These are phyloP conservation scores for Micrasema longulum DNA, from an alignment of 1,140 invertebrate genomes.

Conservation along the genomic window DNA sequence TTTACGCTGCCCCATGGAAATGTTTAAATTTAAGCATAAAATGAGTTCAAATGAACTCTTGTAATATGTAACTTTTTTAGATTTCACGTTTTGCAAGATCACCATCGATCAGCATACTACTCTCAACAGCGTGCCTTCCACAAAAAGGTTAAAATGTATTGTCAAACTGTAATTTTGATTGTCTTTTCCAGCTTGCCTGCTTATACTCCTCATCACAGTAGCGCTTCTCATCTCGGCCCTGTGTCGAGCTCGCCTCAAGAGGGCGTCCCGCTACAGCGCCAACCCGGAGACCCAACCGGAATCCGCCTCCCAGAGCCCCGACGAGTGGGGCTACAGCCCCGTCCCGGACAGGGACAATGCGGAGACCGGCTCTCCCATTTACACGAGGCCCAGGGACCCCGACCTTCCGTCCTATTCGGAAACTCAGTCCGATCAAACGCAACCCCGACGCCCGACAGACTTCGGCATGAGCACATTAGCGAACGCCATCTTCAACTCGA, in stretches of 20 bases:
- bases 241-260: slow-evolving; percentile 48
- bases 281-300: background rate
- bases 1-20: too few species aligned
- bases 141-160: too few species aligned
- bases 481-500: slow-evolving; percentile 49
- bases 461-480: slow-evolving; percentile 47
- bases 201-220: slow-evolving; percentile 38
- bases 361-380: background rate
- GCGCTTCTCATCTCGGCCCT: slow-evolving; percentile 47
- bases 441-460: slow-evolving; percentile 47
- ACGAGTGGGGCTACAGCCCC: slow-evolving; percentile 20
- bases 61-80: too few species aligned
- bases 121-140: too few species aligned
- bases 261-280: slow-evolving; percentile 19
- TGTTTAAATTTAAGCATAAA: too few species aligned
- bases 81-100: too few species aligned
- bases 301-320: background rate
- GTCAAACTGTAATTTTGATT: too few species aligned
- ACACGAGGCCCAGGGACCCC: background rate
- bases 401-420: slow-evolving; percentile 26
- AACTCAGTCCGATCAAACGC: slow-evolving; percentile 23
- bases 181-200: slow-evolving; percentile 46
- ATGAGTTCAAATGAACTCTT: too few species aligned
- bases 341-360: slow-evolving; percentile 16
- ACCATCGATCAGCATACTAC: too few species aligned